Conservation (phyloP, 2,888 invertebrate genomes). For the Andrena minutula region DNA sequence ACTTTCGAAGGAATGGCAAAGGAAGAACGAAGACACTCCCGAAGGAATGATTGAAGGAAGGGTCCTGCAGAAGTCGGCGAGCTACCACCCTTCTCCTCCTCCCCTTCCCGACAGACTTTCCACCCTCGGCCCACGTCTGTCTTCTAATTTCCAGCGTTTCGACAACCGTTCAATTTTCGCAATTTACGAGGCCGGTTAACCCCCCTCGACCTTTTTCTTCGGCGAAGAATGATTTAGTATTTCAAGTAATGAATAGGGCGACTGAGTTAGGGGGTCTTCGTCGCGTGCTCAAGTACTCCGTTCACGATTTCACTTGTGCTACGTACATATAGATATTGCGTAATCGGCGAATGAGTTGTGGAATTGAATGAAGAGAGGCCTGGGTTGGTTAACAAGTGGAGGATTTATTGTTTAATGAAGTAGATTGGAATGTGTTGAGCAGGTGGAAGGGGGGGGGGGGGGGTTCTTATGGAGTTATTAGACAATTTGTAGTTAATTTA, state of each 20-base stretch:
- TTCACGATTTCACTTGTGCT: constrained; percentile 7
- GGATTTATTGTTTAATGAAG: not conserved
- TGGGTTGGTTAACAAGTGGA: not conserved
- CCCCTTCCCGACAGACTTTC: constrained; percentile 19
- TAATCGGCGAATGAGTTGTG: not conserved
- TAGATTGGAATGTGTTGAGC: not conserved
- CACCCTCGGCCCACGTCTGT: constrained; percentile 46
- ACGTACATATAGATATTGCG: too few relatives aligned
- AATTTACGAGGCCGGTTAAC: constrained; percentile 57
- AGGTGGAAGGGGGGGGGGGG: too few relatives aligned
- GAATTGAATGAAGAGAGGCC: not conserved
- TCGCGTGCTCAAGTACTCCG: not conserved
- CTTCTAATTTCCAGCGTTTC: constrained; percentile 67
- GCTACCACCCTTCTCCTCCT: constrained; percentile 45
- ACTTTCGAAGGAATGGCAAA: constrained; percentile 63
- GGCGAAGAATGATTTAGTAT: constrained; percentile 22
- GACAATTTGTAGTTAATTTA: too few relatives aligned
- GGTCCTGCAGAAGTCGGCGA: constrained; percentile 62
- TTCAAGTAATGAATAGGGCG: constrained; percentile 6
- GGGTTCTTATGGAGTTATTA: too few relatives aligned
- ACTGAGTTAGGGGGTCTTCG: not conserved
- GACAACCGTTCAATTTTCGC: constrained; percentile 67
- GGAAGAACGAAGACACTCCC: too few relatives aligned
- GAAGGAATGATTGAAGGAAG: constrained; percentile 26
- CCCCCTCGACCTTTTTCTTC: constrained; percentile 15